These are phyloP conservation scores for Xanthia icteritia DNA, from an alignment of 2,888 invertebrate genomes.

Conservation along the genomic window DNA sequence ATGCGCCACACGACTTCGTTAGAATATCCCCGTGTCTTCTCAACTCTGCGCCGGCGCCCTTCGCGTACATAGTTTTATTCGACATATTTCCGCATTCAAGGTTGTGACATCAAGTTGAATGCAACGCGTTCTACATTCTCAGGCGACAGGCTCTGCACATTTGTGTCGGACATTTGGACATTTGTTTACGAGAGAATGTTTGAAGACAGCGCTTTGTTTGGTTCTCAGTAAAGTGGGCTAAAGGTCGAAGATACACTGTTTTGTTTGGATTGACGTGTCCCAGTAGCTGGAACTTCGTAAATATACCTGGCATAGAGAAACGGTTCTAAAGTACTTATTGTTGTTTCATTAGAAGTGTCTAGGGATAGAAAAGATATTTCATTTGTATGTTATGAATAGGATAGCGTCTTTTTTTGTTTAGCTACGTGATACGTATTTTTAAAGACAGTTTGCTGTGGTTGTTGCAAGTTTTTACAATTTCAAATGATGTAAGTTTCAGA, in stretches of 20 bases:
- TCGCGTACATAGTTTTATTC: slow-evolving; percentile 57
- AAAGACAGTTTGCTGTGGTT: not conserved
- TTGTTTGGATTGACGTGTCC: slow-evolving; percentile 56
- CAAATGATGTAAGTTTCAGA: not conserved
- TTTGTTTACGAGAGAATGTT: slow-evolving; percentile 63
- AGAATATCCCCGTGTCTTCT: slow-evolving; percentile 38
- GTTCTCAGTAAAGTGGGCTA: slow-evolving; percentile 63
- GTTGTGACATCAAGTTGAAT: slow-evolving; percentile 65
- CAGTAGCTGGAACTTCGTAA: slow-evolving; percentile 60
- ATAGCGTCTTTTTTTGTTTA: not conserved
- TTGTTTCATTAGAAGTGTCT: slow-evolving; percentile 30
- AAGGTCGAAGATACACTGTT: slow-evolving; percentile 50
- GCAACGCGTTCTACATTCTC: slow-evolving; percentile 61
- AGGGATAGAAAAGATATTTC: not conserved
- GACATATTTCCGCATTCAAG: slow-evolving; percentile 66
- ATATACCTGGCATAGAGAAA: slow-evolving; percentile 55
- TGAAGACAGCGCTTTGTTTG: slow-evolving; percentile 62
- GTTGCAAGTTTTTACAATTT: no score
- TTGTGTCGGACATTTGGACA: slow-evolving; percentile 63
- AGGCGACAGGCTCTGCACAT: slow-evolving; percentile 52
- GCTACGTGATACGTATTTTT: not conserved
- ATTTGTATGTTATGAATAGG: slow-evolving; percentile 2
- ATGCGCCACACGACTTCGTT: not conserved
- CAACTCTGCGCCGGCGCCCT: slow-evolving; percentile 43
- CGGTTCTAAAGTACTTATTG: slow-evolving; percentile 19